Percentiles rank a stretch among this genome's conserved stretches.
phyloP scores from a whole-genome alignment of 1,140 invertebrate genomes.

The Tetranychus urticae region DNA sequence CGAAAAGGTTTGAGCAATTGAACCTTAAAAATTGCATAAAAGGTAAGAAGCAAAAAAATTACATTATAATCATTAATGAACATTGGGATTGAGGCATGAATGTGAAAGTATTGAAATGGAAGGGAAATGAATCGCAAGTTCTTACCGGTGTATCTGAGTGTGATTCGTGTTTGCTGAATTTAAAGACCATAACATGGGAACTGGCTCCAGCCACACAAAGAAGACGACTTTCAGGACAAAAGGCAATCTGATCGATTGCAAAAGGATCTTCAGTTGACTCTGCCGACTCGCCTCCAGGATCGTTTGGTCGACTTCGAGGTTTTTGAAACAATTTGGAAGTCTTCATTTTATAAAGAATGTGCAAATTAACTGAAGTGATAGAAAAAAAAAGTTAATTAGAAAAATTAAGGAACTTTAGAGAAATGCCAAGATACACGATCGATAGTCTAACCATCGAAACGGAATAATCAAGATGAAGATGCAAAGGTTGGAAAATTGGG shows the following conservation, averaged over 20 bases:
- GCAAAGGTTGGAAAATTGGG: too few species aligned
- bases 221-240: conserved; percentile 75
- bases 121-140: conserved; percentile 16
- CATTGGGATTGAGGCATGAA: too few species aligned
- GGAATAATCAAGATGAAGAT: too few species aligned
- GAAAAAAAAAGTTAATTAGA: background rate
- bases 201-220: conserved; percentile 67
- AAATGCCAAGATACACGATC: too few species aligned
- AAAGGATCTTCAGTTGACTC: conserved; percentile 46
- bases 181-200: conserved; percentile 79
- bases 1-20: too few species aligned
- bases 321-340: conserved; percentile 75
- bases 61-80: too few species aligned
- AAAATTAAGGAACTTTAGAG: background rate
- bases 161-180: conserved; percentile 72
- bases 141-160: conserved; percentile 52
- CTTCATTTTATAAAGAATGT: conserved; percentile 91
- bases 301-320: background rate
- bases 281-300: background rate
- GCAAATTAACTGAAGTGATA: conserved; percentile 37
- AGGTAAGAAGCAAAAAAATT: too few species aligned
- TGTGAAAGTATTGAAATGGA: background rate
- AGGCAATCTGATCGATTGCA: conserved; percentile 68
- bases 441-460: too few species aligned
- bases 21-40: background rate